Base-by-base conservation (phyloP, 2,888 invertebrate species). In the Linyphia triangularis region DNA sequence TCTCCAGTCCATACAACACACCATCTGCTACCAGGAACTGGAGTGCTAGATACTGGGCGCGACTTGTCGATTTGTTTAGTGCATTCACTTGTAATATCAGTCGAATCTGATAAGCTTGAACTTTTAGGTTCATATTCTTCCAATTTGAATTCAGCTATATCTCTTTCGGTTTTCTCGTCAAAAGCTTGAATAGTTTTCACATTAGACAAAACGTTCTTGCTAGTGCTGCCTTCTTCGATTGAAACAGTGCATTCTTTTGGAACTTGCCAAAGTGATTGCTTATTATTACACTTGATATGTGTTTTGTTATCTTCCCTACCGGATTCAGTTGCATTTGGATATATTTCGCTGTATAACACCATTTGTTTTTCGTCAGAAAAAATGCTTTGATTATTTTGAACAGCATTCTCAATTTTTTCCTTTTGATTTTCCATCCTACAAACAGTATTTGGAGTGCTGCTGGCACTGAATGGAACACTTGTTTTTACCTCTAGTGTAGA, bases 1-100 rank as follows among this genome's bases (percentile, higher is more conserved):
- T 99, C 99, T 16, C 98, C 98, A 2, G 99, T 99, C 99, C 99
- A 99, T 13, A 99, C 99, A 77, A 99, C 98, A 93, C 99, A 99
- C 98, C 98, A 98, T 0, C 97, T 97, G 19, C 98, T 97, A 33
- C 97, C 97, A 16, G 97, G 95, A 43, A 99, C 97, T 0, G 98
- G 97, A 13, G 96, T 98, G 92, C 97, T 97, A 0, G 97, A 97
- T 37, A 98, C 95, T 0, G 98, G 98, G 40, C 97, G 94, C 6
- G 96, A 96, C 92, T 96, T 96, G 92, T 97, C 96, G 22, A 63
- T 96, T 96, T 90, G 93, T 93, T 83, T 92, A 6, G 24, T 26
- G 5, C 9, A 7, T 33, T 33, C 16, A 10, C 5, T 59, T 24
- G 13, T 24, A 16, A 24, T 40, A 26, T 73, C 33, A 19, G 13